Evolutionary conservation across 2,113 vertebrate genomes (phyloP).

Genomic region (Sciurus niger): DNA sequence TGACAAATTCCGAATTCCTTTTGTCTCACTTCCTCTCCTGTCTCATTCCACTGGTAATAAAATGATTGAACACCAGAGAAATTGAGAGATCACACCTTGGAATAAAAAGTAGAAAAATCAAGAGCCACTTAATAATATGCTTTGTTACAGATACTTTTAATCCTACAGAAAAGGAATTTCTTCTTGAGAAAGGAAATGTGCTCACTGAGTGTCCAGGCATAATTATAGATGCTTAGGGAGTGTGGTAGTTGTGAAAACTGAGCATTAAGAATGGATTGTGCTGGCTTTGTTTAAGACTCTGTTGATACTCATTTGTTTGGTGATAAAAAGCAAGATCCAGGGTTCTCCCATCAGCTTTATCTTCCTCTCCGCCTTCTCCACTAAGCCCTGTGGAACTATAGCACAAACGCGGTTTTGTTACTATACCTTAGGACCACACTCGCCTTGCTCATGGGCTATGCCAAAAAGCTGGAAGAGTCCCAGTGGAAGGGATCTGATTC

Average conservation of each 20-base stretch:
- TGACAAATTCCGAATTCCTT: background rate
- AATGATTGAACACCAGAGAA: background rate
- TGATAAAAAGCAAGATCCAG: conserved; percentile 57
- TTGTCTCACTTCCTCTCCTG: background rate
- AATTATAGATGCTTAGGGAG: conserved; percentile 14
- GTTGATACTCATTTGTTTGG: conserved; percentile 52
- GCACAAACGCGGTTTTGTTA: background rate
- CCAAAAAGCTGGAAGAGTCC: conserved; percentile 64
- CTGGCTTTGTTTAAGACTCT: conserved; percentile 54
- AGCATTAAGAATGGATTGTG: background rate
- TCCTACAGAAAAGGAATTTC: conserved; percentile 25
- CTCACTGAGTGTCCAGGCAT: background rate
- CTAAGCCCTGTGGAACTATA: background rate
- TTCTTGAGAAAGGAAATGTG: conserved; percentile 38
- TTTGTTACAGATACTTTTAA: conserved; percentile 51
- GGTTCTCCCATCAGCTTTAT: conserved; percentile 34
- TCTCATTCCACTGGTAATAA: background rate
- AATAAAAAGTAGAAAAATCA: conserved; percentile 34
- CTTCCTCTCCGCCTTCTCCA: conserved; percentile 3
- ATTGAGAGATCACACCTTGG: background rate
- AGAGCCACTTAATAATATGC: background rate
- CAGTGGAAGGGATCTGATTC: conserved; percentile 77
- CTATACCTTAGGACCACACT: background rate
- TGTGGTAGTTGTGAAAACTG: conserved; percentile 53
- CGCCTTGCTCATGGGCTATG: conserved; percentile 1